A percentile compares a stretch with the other conserved stretches of the same genome.
These are phyloP conservation scores for Cybosia mesomella DNA, from an alignment of 2,888 invertebrate species.

Conservation along the genomic window DNA sequence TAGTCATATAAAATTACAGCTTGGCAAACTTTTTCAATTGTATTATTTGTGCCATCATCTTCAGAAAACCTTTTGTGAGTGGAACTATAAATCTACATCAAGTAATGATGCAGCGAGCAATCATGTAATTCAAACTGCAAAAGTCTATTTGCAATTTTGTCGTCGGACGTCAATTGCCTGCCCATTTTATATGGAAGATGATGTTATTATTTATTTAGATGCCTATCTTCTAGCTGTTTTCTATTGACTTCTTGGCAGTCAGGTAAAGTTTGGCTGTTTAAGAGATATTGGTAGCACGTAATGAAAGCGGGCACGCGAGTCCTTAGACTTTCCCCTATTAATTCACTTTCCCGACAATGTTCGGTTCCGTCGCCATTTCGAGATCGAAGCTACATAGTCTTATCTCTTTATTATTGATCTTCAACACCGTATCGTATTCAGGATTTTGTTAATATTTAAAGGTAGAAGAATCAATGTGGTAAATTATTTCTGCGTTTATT, in stretches of 20 bases:
- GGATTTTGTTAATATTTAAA: neutral
- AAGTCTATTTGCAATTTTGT: slow-evolving; percentile 72
- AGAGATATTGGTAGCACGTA: slow-evolving; percentile 65
- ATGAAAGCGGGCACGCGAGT: slow-evolving; percentile 73
- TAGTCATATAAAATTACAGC: slow-evolving; percentile 46
- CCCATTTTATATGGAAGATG: slow-evolving; percentile 54
- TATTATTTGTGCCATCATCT: slow-evolving; percentile 63
- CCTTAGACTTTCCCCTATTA: slow-evolving; percentile 83
- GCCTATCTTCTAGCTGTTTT: neutral
- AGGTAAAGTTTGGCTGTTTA: slow-evolving; percentile 42
- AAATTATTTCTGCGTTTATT: neutral
- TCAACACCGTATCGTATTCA: neutral
- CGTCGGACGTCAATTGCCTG: slow-evolving; percentile 60
- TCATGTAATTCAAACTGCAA: slow-evolving; percentile 81
- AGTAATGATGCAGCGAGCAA: slow-evolving; percentile 75
- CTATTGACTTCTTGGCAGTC: slow-evolving; percentile 23
- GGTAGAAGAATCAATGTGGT: slow-evolving; percentile 6
- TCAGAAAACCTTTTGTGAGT: slow-evolving; percentile 65
- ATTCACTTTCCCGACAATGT: slow-evolving; percentile 78
- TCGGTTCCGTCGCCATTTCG: slow-evolving; percentile 50
- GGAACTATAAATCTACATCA: slow-evolving; percentile 81
- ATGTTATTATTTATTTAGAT: slow-evolving; percentile 68
- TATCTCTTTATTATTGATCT: neutral
- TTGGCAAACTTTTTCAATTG: slow-evolving; percentile 56
- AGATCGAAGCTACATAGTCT: slow-evolving; percentile 37